Evolutionary conservation across 2,113 vertebrate species (phyloP).

Genomic region (Saguinus imperator): DNA sequence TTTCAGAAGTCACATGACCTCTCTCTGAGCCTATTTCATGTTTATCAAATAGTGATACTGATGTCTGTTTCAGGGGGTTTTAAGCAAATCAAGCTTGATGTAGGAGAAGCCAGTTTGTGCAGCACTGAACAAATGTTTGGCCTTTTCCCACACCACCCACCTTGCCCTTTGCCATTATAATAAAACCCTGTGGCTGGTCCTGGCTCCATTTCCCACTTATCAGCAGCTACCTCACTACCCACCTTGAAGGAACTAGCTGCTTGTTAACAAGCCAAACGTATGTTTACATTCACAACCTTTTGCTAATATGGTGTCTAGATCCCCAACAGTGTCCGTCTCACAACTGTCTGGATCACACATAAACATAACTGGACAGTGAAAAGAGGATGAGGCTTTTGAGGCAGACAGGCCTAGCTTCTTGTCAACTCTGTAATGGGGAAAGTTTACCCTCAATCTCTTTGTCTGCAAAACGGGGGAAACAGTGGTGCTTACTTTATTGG

Average conservation of each 20-base stretch:
- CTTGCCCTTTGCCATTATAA: background rate
- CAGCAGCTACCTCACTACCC: background rate
- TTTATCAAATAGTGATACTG: background rate
- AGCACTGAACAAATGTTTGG: background rate
- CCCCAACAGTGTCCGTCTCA: background rate
- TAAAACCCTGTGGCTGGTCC: background rate
- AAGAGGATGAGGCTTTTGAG: background rate
- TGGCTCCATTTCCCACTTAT: background rate
- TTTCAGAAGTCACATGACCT: background rate
- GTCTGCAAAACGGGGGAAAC: background rate
- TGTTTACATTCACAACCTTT: background rate
- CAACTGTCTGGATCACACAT: background rate
- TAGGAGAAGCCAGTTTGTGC: background rate
- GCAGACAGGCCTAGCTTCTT: background rate
- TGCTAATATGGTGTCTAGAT: background rate
- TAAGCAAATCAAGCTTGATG: background rate
- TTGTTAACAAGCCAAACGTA: background rate
- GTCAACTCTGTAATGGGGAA: background rate
- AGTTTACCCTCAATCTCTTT: background rate
- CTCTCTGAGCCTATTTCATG: background rate
- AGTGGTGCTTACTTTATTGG: too few species aligned
- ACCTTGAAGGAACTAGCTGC: background rate
- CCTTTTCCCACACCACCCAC: background rate
- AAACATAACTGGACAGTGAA: background rate
- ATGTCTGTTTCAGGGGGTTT: background rate